Conservation (phyloP, 2,113 vertebrate species). For the Amphilophus citrinellus region DNA sequence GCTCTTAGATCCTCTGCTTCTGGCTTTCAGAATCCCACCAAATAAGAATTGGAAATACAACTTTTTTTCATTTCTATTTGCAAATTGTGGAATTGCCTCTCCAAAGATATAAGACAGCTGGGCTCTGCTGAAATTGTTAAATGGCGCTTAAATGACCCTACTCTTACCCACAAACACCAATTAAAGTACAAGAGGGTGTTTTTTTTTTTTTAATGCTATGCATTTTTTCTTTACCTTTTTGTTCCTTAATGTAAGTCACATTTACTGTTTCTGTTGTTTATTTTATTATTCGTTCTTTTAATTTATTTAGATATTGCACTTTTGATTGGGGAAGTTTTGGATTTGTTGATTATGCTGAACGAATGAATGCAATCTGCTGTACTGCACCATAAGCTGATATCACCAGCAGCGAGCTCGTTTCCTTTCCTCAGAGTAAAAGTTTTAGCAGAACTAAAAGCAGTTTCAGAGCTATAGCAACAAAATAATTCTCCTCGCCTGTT, state of each 20-base stretch:
- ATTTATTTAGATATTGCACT: not conserved
- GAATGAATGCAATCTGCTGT: not conserved
- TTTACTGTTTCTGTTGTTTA: not conserved
- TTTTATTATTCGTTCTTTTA: not conserved
- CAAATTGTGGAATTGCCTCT: not conserved
- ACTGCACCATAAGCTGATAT: not conserved
- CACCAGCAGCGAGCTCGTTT: not conserved
- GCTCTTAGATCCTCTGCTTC: not conserved
- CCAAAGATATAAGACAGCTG: not conserved
- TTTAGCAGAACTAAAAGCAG: not conserved
- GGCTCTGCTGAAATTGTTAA: not conserved
- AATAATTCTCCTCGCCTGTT: not conserved
- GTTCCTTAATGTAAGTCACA: not conserved
- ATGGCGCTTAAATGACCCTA: not conserved
- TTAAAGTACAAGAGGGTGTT: not conserved
- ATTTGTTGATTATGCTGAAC: not conserved
- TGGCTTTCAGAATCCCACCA: not conserved
- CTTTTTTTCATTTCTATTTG: not conserved
- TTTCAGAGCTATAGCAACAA: not conserved
- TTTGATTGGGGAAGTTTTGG: not conserved
- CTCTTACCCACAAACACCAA: not conserved
- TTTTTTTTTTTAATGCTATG: too few relatives aligned
- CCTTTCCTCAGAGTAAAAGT: not conserved
- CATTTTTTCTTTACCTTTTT: not conserved
- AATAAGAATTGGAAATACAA: not conserved